Base-by-base conservation (phyloP, 37 sponge, comb jelly and placozoan species). In the Oopsacas minuta region DNA sequence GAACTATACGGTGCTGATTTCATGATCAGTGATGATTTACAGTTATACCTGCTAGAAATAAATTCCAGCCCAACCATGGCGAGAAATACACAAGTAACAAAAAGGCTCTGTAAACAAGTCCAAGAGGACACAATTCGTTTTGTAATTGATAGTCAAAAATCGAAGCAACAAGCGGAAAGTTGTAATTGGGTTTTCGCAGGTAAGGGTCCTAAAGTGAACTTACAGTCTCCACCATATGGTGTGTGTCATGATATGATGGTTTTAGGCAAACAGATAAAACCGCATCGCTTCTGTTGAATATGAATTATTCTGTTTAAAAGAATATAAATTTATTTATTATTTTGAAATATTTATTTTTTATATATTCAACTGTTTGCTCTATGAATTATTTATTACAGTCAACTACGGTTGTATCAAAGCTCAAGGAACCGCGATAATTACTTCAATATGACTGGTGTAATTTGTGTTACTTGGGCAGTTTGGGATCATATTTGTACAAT, bases 1-100 rank as follows among this genome's bases (percentile, higher is more conserved):
- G 96, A 96, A 61, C 89, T 96, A 49, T 96, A 86, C 39, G 99
- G 99, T 81, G 99, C 99, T 20, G 99, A 97, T 61, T 97, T 97
- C 82, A 97, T 97, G 95, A 38, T 97, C 42, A 88, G 88, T 37
- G 84, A 37, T 36, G 95, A 97, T 88, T 91, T 85, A 81, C 85
- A 84, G 23, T 92, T 95, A 0, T 97, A 95, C 95, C 89, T 97
- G 85, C 85, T 97, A 83, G 99, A 97, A 85, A 88, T 97, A 82
- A 97, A 97, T 86, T 91, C 90, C 83, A 90, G 95, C 82, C 99
- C 99, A 25, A 89, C 93, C 1, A 93, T 97, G 93, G 89, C 90
- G 22, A 53, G 81, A 82, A 94, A 89, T 39, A 93, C 95, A 23
- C 36, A 82, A 25, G 93, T 97, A 83, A 97, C 99, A 0, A 85